Evolutionary conservation across 2,113 vertebrate species (phyloP), one percentile per base, ranked within the genome.

Genomic region (Pardalotus punctatus): DNA sequence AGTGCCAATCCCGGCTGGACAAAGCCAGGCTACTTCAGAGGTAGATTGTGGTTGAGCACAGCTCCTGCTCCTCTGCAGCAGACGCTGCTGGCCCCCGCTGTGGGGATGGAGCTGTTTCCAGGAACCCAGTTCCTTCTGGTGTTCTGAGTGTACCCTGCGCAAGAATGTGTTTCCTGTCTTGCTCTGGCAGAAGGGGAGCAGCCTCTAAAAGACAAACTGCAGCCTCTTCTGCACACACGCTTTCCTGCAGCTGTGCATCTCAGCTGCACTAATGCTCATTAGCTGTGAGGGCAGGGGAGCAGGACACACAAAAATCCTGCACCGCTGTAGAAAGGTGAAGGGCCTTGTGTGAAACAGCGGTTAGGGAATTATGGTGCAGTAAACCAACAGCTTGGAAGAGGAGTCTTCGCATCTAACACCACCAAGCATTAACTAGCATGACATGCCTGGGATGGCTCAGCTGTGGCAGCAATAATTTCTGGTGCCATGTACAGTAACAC

Each of bases 11-110:
- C 24, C 3, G 23, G 36, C 45, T 13, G 14, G 18, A 69, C 38
- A 65, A 28, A 21, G 10, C 17, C 0, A 0, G 18, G 19, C 38
- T 36, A 3, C 8, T 28, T 12, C 62, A 4, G 28, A 14, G 12
- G 20, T 1, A 4, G 8, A 10, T 12, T 0, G 2, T 2, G 1
- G 4, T 21, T 19, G 9, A 20, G 24, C 16, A 13, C 1, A 0
- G 0, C 11, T 33, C 33, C 29, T 35, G 69, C 25, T 28, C 11
- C 42, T 14, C 43, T 3, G 21, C 0, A 1, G 19, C 0, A 0
- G 42, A 29, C 20, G 35, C 20, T 33, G 35, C 61, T 76, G 22
- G n/a, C 16, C 20, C 12, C 6, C 5, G n/a, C 50, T 21, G 5
- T 0, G 5, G 15, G 23, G 21, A n/a, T 3, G 6, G 25, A 35